These are phyloP conservation scores for Bradypus variegatus DNA, from an alignment of 2,797 vertebrate species.

Conservation along the genomic window DNA sequence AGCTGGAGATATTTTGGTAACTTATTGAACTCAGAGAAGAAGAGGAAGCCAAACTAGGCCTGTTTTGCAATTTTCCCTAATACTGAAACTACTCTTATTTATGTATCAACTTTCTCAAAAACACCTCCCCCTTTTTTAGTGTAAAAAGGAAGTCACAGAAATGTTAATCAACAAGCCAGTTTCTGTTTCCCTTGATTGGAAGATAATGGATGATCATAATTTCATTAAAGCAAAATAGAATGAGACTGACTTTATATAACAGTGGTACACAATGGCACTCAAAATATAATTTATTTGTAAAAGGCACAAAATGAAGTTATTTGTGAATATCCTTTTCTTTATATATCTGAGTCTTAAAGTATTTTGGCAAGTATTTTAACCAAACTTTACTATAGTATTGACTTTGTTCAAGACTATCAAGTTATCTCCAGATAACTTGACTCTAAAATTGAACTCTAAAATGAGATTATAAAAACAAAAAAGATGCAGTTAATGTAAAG, in stretches of 20 bases:
- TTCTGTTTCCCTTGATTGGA: slow-evolving; percentile 28
- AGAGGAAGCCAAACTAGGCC: neutral
- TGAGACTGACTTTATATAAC: neutral
- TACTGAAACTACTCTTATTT: neutral
- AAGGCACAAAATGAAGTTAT: slow-evolving; percentile 2
- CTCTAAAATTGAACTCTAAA: slow-evolving; percentile 7
- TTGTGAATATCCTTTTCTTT: slow-evolving; percentile 1
- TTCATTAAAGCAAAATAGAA: slow-evolving; percentile 33
- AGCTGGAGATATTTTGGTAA: neutral
- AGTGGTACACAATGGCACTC: neutral
- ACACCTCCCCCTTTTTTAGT: neutral
- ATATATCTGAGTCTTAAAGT: neutral
- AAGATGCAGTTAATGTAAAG: neutral
- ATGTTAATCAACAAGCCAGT: neutral
- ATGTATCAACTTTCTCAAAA: neutral
- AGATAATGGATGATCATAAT: neutral
- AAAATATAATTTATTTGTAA: slow-evolving; percentile 25
- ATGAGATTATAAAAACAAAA: neutral
- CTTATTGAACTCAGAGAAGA: slow-evolving; percentile 13
- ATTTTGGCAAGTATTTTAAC: neutral
- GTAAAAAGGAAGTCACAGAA: neutral
- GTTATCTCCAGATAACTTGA: slow-evolving; percentile 10
- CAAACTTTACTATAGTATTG: neutral
- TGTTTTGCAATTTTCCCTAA: neutral
- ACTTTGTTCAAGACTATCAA: neutral